These are phyloP conservation scores for Mustela lutreola DNA, from an alignment of 2,113 vertebrate genomes.

Conservation along the genomic window DNA sequence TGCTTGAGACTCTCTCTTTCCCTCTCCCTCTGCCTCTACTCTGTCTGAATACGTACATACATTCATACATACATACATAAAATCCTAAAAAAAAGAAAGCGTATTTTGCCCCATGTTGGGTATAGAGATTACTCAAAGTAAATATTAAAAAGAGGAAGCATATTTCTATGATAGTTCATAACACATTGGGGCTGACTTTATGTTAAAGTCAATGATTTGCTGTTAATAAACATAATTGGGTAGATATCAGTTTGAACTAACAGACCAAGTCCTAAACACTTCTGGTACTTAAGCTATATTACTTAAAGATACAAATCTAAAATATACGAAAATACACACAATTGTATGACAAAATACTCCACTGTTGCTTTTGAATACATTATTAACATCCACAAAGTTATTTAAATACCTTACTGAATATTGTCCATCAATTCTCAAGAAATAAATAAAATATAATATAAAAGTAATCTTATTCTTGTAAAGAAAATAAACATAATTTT, in stretches of 20 bases:
- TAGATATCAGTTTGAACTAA: background rate
- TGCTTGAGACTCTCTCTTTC: background rate
- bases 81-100: background rate
- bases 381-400: background rate
- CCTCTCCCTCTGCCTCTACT: background rate
- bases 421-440: background rate
- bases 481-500: background rate
- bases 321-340: background rate
- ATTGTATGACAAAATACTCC: background rate
- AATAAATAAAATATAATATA: background rate
- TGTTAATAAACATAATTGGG: background rate
- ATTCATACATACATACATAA: background rate
- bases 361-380: background rate
- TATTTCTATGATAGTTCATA: background rate
- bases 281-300: background rate
- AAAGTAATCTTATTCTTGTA: background rate
- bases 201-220: background rate
- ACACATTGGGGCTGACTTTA: background rate
- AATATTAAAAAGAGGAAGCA: background rate
- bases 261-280: background rate
- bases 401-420: conserved; percentile 11
- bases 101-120: background rate
- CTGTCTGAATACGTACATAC: background rate
- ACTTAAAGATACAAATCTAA: background rate
- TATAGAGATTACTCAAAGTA: background rate